Evolutionary conservation across 2,888 invertebrate species (phyloP), one percentile per base, ranked within the genome.

Genomic region (Mamestra brassicae): DNA sequence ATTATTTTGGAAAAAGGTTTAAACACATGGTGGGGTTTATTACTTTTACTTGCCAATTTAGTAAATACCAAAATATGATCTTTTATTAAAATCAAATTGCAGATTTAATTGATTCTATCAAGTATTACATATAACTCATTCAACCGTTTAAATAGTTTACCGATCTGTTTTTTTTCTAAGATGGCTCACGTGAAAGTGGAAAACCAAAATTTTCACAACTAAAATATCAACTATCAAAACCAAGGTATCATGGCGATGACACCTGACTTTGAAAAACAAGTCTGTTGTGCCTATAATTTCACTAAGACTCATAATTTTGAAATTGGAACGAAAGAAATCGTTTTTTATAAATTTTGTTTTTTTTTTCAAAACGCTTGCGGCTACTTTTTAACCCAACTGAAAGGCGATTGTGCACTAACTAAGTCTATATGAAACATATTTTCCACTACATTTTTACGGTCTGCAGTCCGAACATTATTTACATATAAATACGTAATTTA

Each of bases 391-490:
- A 26, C 26, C 13, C 13, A 13, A 57, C 1, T 36, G 45, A 26
- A 54, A 54, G 13, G 45, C 36, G 45, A 61, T 54, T 62, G 45
- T 17, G 26, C 36, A 36, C 10, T 58, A 7, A 26, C 15, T 15
- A 55, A 45, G 36, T 55, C 10, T n/a, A 17, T 52, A 52, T 17
- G 0, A 60, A 38, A 42, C 60, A 26, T 60, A 60, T 10, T 54
- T 10, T 26, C 11, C 42, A 66, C 34, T 66, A 52, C 17, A 52
- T 52, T 52, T 17, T 52, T 52, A 52, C 17, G 52, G 15, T 7
- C 17, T 52, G 52, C 52, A 6, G 17, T 52, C 17, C 52, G 10
- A 52, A 17, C 17, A 17, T 52, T 64, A 71, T 73, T 36, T 73
- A 52, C 60, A 73, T 45, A 54, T 45, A 3, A 10, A 15, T 45